Evolutionary conservation across 2,797 vertebrate genomes (phyloP).

Genomic region (Acanthurus lineatus): DNA sequence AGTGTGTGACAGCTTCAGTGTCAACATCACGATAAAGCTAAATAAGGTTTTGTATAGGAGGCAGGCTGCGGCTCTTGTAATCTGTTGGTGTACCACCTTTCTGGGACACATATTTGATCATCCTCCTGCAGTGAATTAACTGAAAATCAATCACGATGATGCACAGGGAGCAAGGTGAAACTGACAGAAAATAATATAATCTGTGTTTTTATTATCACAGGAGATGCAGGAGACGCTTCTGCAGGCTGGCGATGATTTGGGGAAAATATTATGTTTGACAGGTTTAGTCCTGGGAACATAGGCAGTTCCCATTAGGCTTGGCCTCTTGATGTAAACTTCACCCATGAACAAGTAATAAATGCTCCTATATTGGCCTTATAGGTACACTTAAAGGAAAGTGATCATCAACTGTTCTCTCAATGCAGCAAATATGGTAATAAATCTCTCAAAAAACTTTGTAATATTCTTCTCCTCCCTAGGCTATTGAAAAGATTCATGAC

Average conservation of each 20-base stretch:
- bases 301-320: conserved; percentile 48
- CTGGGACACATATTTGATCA: conserved; percentile 63
- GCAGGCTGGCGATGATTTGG: conserved; percentile 44
- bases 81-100: conserved; percentile 60
- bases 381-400: conserved; percentile 54
- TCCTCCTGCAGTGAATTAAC: conserved; percentile 66
- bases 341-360: conserved; percentile 71
- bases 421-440: conserved; percentile 76
- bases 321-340: conserved; percentile 45
- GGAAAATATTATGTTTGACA: conserved; percentile 63
- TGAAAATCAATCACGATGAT: conserved; percentile 77
- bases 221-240: conserved; percentile 48
- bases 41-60: conserved; percentile 57
- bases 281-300: conserved; percentile 52
- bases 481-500: conserved; percentile 70
- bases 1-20: conserved; percentile 54
- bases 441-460: conserved; percentile 61
- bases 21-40: conserved; percentile 55
- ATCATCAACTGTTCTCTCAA: conserved; percentile 64
- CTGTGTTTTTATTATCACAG: conserved; percentile 70
- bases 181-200: conserved; percentile 76
- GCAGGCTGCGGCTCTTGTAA: conserved; percentile 51
- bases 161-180: conserved; percentile 51
- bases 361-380: conserved; percentile 54
- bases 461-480: conserved; percentile 59